These are phyloP conservation scores for Rhorus exstirpatorius DNA, from an alignment of 2,888 invertebrate genomes.

Conservation along the genomic window DNA sequence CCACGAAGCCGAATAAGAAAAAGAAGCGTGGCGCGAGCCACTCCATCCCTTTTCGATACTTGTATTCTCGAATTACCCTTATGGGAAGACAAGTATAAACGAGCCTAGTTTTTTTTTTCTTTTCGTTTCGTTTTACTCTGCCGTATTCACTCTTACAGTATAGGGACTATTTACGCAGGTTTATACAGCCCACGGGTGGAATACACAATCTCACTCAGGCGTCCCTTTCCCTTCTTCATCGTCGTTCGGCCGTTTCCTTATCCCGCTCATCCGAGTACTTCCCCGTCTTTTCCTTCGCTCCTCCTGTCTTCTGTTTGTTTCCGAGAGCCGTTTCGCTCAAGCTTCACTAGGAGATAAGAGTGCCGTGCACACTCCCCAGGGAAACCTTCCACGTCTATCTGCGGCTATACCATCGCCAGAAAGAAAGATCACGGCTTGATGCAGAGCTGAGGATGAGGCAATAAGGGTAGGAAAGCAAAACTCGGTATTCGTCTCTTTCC, in stretches of 20 bases:
- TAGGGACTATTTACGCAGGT: neutral
- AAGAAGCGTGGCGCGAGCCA: conserved; percentile 48
- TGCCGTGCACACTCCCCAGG: conserved; percentile 60
- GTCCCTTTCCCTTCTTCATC: conserved; percentile 40
- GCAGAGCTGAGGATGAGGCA: conserved; percentile 37
- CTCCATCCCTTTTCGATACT: conserved; percentile 47
- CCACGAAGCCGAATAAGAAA: conserved; percentile 64
- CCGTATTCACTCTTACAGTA: conserved; percentile 30
- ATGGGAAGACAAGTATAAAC: conserved; percentile 76
- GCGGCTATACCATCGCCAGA: conserved; percentile 43
- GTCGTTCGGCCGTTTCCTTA: conserved; percentile 54
- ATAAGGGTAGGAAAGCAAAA: conserved; percentile 37
- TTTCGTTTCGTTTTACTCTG: conserved; percentile 72
- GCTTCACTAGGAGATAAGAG: conserved; percentile 65
- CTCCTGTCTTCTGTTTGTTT: conserved; percentile 58
- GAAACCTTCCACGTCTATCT: conserved; percentile 58
- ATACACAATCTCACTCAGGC: conserved; percentile 13
- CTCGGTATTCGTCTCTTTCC: conserved; percentile 32
- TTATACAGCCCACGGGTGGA: conserved; percentile 17
- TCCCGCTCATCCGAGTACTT: conserved; percentile 34
- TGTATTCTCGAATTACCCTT: conserved; percentile 77
- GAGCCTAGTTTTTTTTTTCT: conserved; percentile 69
- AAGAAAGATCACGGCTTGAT: conserved; percentile 37
- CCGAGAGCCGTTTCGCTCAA: conserved; percentile 51
- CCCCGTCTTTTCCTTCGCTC: conserved; percentile 16